Evolutionary conservation across 2,888 invertebrate species (phyloP).

Genomic region (Pyrgus malvae): DNA sequence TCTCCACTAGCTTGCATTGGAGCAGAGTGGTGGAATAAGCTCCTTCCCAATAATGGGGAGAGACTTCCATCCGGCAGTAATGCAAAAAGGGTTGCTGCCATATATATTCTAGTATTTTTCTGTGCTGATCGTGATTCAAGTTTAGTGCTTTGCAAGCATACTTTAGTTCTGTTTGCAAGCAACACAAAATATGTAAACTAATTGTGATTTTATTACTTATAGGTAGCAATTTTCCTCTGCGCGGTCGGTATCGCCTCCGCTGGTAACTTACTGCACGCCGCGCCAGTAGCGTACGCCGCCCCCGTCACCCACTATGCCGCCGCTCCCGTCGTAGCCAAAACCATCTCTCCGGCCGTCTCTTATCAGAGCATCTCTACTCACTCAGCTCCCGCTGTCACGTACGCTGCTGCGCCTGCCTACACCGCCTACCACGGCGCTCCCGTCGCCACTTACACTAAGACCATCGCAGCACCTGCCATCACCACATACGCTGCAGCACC

Average conservation of each 20-base stretch:
- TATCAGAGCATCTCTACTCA: conserved; percentile 30
- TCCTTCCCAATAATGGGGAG: no score
- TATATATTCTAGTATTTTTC: no score
- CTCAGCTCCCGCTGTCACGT: conserved; percentile 40
- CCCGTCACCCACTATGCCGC: conserved; percentile 48
- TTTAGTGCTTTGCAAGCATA: no score
- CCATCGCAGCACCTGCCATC: conserved; percentile 36
- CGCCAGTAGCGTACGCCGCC: conserved; percentile 73
- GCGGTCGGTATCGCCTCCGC: conserved; percentile 83
- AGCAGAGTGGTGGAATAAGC: no score
- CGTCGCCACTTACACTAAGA: conserved; percentile 27
- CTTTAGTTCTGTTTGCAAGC: no score
- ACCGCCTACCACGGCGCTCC: conserved; percentile 43
- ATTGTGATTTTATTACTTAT: conserved; percentile 30
- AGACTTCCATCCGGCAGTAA: no score
- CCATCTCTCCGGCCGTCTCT: conserved; percentile 34
- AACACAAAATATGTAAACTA: no score
- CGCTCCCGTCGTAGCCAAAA: conserved; percentile 45
- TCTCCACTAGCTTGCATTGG: no score
- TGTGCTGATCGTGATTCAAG: no score
- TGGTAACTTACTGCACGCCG: conserved; percentile 74
- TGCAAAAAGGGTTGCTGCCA: no score
- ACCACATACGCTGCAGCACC: conserved; percentile 43
- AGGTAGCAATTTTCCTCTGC: conserved; percentile 81
- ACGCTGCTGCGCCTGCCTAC: conserved; percentile 26